Percentiles rank a stretch among this genome's conserved stretches.
Conservation (phyloP, 1,140 invertebrate species). For the Listronotus oregonensis region DNA sequence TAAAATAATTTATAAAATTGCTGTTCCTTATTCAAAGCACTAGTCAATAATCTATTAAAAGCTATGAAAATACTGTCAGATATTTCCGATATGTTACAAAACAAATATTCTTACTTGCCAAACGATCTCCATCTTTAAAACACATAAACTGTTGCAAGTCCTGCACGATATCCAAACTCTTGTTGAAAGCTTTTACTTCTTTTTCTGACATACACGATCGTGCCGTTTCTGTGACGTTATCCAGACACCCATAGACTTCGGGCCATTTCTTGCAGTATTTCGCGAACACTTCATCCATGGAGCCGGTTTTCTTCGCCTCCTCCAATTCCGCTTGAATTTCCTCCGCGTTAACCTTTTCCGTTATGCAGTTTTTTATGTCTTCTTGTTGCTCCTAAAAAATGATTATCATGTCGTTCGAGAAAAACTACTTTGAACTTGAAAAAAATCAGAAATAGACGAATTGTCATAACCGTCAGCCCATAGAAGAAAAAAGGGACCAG, state of each 20-base stretch:
- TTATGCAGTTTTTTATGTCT: slow-evolving; percentile 37
- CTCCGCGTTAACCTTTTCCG: slow-evolving; percentile 38
- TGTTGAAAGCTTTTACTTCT: slow-evolving; percentile 65
- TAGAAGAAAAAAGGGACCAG: too few relatives aligned
- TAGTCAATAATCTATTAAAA: too few relatives aligned
- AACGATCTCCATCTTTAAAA: slow-evolving; percentile 77
- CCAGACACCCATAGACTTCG: slow-evolving; percentile 64
- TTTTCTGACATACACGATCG: slow-evolving; percentile 66
- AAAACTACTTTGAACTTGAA: too few relatives aligned
- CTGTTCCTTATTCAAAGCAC: too few relatives aligned
- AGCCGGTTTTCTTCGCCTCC: slow-evolving; percentile 57
- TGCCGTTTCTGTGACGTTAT: slow-evolving; percentile 62
- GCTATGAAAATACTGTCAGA: too few relatives aligned
- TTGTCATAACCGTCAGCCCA: too few relatives aligned
- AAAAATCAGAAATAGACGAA: too few relatives aligned
- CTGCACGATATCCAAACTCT: slow-evolving; percentile 67
- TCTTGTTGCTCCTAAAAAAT: slow-evolving; percentile 48
- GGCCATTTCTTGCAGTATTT: slow-evolving; percentile 72
- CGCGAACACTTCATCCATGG: slow-evolving; percentile 67
- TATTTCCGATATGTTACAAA: too few relatives aligned
- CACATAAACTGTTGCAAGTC: slow-evolving; percentile 74
- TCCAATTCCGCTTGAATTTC: slow-evolving; percentile 65
- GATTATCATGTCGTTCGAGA: too few relatives aligned
- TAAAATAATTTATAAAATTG: too few relatives aligned
- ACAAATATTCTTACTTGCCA: slow-evolving; percentile 66